Evolutionary conservation across 2,113 vertebrate genomes (phyloP), one percentile per base, ranked within the genome.

Genomic region (Amazona vittata): DNA sequence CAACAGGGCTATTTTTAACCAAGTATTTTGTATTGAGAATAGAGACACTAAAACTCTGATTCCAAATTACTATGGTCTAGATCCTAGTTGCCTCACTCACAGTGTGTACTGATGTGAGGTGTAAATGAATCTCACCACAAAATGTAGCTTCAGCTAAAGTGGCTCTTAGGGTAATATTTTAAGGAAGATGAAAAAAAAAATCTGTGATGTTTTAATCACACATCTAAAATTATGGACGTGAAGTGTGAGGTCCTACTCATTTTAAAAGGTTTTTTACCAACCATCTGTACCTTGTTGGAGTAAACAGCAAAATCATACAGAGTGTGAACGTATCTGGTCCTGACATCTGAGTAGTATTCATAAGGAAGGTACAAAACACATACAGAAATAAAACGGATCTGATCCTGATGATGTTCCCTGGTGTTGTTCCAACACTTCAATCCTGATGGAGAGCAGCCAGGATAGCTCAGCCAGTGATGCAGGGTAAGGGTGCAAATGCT

Each of bases 401-500:
- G 10, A 46, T 70, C 19, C 12, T 26, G 20, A 33, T 2, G 7
- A 37, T 2, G 6, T 47, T 83, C 44, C 49, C 49, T 79, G 24
- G 31, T 52, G 80, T 31, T 18, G 15, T 52, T 52, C 35, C 62
- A 65, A 50, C 49, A 41, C 6, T 16, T 41, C 35, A 44, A 33
- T 26, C 50, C 44, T 46, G 7, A 33, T 3, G 2, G 33, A 63
- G 22, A 71, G 29, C 57, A 83, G 39, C 35, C 50, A 41, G 77
- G 25, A 9, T 0, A 2, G 24, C 69, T 80, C 68, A 76, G 44
- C 63, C 60, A 21, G 41, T 2, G 2, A 60, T 0, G 1, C n/a
- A 15, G 19, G 44, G 29, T 26, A 69, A 22, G 39, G 37, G 5
- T n/a, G n/a, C 18, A 64, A 76, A 71, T 0, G 0, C 20, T 11